Percentiles rank a stretch among this genome's conserved stretches.
phyloP scores from a whole-genome alignment of 1,140 invertebrate genomes.

The Triops longicaudatus region DNA sequence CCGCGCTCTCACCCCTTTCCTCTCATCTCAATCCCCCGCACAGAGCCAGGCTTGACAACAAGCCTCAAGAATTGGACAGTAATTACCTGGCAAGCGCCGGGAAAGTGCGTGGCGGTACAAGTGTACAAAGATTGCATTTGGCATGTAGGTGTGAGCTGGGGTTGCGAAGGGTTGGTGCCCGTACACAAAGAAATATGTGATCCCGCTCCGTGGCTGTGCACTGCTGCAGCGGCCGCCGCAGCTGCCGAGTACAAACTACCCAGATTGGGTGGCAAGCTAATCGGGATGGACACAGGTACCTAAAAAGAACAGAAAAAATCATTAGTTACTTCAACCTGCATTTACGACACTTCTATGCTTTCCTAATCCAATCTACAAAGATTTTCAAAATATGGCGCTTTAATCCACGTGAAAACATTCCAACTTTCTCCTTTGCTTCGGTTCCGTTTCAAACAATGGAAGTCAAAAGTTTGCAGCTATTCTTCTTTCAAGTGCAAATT shows the following conservation, averaged over 20 bases:
- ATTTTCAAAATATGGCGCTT: too few species aligned
- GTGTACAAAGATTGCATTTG: slow-evolving; percentile 36
- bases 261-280: slow-evolving; percentile 46
- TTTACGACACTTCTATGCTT: too few species aligned
- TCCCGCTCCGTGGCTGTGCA: slow-evolving; percentile 33
- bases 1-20: too few species aligned
- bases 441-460: too few species aligned
- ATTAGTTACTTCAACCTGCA: not conserved
- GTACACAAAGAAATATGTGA: not conserved
- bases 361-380: too few species aligned
- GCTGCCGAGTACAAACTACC: slow-evolving; percentile 35
- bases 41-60: too few species aligned
- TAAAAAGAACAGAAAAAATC: slow-evolving; percentile 34
- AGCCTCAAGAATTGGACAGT: not conserved
- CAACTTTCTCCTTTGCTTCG: too few species aligned
- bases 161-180: slow-evolving; percentile 17
- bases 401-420: too few species aligned
- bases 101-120: not conserved
- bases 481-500: too few species aligned
- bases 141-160: slow-evolving; percentile 42
- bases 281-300: slow-evolving; percentile 53
- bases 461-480: too few species aligned
- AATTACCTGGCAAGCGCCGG: slow-evolving; percentile 10
- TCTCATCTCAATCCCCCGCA: too few species aligned
- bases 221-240: slow-evolving; percentile 28